Percentiles rank a stretch among this genome's conserved stretches.
phyloP scores from a whole-genome alignment of 2,888 invertebrate species.

The Athetis lepigone region DNA sequence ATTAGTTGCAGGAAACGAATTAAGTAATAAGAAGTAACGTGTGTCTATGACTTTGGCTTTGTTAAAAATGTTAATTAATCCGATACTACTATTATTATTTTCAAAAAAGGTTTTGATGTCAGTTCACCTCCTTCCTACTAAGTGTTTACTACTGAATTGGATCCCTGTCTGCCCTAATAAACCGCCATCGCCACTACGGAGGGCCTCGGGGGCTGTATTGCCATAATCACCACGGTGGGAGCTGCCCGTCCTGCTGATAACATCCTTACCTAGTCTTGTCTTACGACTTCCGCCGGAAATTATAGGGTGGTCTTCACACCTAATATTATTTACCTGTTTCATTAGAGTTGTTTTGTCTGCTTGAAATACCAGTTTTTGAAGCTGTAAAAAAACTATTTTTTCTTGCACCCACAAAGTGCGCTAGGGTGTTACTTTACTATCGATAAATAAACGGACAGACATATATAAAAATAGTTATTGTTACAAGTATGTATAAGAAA shows the following conservation, averaged over 20 bases:
- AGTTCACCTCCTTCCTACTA: conserved; percentile 1
- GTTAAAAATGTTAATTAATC: neutral
- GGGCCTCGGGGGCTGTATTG: conserved; percentile 26
- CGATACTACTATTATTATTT: neutral
- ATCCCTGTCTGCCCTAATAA: conserved; percentile 16
- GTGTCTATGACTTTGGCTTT: too few species aligned
- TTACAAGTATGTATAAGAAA: conserved; percentile 46
- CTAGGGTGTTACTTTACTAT: neutral
- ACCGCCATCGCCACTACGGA: conserved; percentile 18
- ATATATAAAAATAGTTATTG: too few species aligned
- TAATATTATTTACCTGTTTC: conserved; percentile 47
- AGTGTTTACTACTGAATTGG: conserved; percentile 30
- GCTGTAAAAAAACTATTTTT: conserved; percentile 1
- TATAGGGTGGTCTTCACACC: conserved; percentile 48
- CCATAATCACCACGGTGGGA: conserved; percentile 33
- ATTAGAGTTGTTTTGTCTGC: conserved; percentile 19
- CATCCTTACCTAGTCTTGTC: conserved; percentile 20
- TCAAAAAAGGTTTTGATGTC: conserved; percentile 7
- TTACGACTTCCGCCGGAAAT: conserved; percentile 40
- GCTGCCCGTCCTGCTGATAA: conserved; percentile 44
- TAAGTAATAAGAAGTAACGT: too few species aligned
- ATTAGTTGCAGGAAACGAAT: neutral
- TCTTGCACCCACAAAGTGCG: neutral
- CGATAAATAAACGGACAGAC: neutral
- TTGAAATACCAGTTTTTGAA: neutral